Conservation (phyloP, 2,113 vertebrate genomes). For the Corythoichthys intestinalis region DNA sequence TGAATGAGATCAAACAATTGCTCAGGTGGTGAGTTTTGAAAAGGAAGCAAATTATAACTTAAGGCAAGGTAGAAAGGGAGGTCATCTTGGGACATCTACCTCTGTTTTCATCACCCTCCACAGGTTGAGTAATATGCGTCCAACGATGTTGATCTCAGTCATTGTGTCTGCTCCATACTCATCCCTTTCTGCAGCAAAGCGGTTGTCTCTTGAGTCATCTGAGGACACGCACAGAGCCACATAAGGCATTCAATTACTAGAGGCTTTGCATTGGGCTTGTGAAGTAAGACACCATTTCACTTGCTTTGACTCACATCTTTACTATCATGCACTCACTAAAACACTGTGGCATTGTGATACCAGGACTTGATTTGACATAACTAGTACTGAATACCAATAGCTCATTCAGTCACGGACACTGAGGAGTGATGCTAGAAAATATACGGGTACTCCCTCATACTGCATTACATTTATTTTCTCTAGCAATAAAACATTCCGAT, state of each 20-base stretch:
- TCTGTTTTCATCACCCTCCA: conserved; percentile 98
- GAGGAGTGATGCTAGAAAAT: no score
- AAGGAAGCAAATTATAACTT: not conserved
- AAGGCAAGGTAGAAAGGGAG: not conserved
- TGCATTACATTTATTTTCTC: no score
- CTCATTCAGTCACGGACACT: no score
- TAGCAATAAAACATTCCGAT: no score
- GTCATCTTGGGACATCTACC: conserved; percentile 65
- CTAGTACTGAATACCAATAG: not conserved
- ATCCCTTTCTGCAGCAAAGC: conserved; percentile 84
- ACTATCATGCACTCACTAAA: not conserved
- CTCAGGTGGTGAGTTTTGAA: not conserved
- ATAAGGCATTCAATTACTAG: conserved; percentile 22
- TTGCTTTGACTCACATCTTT: not conserved
- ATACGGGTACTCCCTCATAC: no score
- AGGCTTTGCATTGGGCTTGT: conserved; percentile 10
- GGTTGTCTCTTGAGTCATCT: conserved; percentile 90
- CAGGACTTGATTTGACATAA: not conserved
- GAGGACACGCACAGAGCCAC: conserved; percentile 39
- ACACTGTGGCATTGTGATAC: not conserved
- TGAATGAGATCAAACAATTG: conserved; percentile 3
- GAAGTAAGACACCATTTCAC: not conserved
- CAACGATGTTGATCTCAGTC: conserved; percentile 91
- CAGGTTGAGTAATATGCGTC: conserved; percentile 87
- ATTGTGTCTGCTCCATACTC: conserved; percentile 92